Conservation (phyloP, 2,113 vertebrate genomes). For the Limanda limanda region DNA sequence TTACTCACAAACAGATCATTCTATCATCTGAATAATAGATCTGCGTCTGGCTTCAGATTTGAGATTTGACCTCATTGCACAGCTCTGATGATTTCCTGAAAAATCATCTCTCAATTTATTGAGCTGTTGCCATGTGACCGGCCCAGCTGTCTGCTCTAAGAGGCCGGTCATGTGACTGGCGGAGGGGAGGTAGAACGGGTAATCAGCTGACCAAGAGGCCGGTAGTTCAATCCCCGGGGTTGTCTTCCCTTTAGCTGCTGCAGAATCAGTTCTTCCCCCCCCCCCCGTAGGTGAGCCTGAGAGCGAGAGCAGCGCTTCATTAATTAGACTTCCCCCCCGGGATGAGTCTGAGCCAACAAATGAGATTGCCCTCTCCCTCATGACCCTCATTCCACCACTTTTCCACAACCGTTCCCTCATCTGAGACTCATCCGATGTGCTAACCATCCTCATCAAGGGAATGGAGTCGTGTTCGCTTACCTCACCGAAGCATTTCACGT, state of each 20-base stretch:
- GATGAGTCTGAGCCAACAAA: conserved; percentile 14
- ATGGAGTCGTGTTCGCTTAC: conserved; percentile 18
- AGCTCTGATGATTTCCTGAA: neutral
- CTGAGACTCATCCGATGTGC: conserved; percentile 30
- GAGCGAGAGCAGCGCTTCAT: conserved; percentile 17
- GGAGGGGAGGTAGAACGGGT: too few species aligned
- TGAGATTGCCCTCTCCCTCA: conserved; percentile 23
- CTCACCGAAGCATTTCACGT: conserved; percentile 14
- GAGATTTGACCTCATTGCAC: neutral
- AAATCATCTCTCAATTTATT: neutral
- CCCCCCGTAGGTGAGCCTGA: neutral
- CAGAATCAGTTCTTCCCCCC: neutral
- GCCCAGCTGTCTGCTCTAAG: too few species aligned
- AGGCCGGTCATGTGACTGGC: neutral
- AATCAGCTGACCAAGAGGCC: too few species aligned
- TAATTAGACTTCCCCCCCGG: conserved; percentile 22
- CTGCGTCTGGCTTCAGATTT: neutral
- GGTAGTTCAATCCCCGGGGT: too few species aligned
- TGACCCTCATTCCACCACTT: conserved; percentile 34
- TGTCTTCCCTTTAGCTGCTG: too few species aligned
- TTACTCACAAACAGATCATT: neutral
- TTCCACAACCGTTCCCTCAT: conserved; percentile 24
- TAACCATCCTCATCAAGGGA: conserved; percentile 41
- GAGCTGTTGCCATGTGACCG: neutral
- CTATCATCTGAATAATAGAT: neutral